Evolutionary conservation across 2,797 vertebrate species (phyloP).

Genomic region (Nyctibius grandis): DNA sequence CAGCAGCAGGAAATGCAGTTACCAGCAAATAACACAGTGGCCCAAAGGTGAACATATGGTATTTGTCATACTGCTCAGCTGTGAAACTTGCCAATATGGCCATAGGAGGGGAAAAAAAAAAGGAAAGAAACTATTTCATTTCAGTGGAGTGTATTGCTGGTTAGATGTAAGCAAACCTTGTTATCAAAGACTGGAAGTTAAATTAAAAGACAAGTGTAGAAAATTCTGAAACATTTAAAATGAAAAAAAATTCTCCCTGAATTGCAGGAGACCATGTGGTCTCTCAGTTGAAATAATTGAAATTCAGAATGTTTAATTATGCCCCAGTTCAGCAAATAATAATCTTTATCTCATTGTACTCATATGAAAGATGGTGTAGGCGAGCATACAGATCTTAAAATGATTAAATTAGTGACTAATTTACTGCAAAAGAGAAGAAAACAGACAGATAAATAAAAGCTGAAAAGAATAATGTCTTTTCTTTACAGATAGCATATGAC

Average conservation of each 20-base stretch:
- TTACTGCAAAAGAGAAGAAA: conserved; percentile 29
- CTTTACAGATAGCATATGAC: background rate
- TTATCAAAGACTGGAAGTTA: background rate
- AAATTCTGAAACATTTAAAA: background rate
- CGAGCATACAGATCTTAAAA: conserved; percentile 24
- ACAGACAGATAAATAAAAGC: background rate
- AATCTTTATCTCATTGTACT: conserved; percentile 31
- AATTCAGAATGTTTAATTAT: conserved; percentile 37
- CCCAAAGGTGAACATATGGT: conserved; percentile 63
- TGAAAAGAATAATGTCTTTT: background rate
- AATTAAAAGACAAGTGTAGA: background rate
- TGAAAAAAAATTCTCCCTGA: background rate
- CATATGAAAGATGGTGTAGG: background rate
- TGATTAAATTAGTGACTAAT: conserved; percentile 49
- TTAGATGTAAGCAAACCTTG: background rate
- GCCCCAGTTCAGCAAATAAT: conserved; percentile 10
- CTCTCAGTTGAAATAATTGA: background rate
- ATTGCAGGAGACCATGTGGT: background rate
- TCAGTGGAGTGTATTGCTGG: background rate
- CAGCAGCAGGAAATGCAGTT: conserved; percentile 40
- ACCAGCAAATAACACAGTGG: conserved; percentile 54
- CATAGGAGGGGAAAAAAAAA: background rate
- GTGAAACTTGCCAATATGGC: conserved; percentile 29
- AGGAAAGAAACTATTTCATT: background rate
- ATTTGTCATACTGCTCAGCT: conserved; percentile 59